Conservation (phyloP, 2,113 vertebrate species). For the Thamnophis sirtalis region DNA sequence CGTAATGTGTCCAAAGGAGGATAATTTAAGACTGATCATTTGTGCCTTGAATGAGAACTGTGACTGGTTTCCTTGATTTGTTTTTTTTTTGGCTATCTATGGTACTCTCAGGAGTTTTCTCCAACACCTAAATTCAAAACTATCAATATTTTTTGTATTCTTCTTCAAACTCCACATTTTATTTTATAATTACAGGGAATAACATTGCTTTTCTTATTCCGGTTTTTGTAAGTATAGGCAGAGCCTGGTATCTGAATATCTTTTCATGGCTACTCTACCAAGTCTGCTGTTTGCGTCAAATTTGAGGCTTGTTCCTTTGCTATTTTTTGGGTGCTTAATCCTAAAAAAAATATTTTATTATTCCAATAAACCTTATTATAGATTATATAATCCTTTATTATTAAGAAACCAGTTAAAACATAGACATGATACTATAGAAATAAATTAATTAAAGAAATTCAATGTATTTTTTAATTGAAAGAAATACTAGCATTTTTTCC, state of each 20-base stretch:
- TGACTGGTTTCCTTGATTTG: neutral
- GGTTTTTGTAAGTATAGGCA: neutral
- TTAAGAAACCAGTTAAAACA: neutral
- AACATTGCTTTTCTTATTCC: neutral
- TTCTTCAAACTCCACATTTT: neutral
- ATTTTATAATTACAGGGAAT: neutral
- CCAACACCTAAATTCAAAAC: neutral
- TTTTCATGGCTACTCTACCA: neutral
- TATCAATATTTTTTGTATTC: too few relatives aligned
- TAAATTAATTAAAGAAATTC: neutral
- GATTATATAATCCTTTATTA: neutral
- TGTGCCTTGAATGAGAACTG: neutral
- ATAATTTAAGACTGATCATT: neutral
- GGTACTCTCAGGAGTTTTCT: neutral
- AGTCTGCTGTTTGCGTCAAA: neutral
- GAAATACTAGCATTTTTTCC: neutral
- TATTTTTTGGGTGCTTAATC: neutral
- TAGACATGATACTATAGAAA: neutral
- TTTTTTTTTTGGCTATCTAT: neutral
- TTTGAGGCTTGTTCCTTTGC: neutral
- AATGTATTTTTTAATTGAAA: neutral
- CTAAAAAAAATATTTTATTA: neutral
- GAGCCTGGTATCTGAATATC: neutral
- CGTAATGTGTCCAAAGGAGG: neutral
- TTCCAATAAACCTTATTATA: too few relatives aligned